phyloP scores from a whole-genome alignment of 2,888 invertebrate species.

The Stenchaetothrips biformis region DNA sequence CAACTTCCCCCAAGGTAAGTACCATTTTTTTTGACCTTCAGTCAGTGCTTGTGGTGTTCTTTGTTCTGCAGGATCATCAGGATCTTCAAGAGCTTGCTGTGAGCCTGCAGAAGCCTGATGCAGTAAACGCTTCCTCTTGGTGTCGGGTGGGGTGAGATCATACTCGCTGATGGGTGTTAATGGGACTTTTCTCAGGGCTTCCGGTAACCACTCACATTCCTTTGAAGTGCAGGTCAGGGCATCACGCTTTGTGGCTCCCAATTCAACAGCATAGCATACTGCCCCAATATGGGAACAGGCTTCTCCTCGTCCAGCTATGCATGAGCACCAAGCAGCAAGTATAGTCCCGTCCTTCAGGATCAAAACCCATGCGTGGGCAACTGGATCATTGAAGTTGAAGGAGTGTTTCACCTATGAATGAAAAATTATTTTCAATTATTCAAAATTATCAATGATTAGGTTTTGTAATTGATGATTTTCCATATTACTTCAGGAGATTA shows the following conservation, averaged over 20 bases:
- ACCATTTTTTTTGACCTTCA: neutral
- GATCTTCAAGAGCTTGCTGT: neutral
- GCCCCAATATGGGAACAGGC: neutral
- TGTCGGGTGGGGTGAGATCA: neutral
- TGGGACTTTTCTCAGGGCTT: neutral
- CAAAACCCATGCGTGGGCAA: neutral
- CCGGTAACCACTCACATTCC: neutral
- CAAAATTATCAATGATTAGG: neutral
- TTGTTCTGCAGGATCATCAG: neutral
- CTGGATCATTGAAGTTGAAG: neutral
- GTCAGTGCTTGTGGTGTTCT: neutral
- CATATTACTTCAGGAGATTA: neutral
- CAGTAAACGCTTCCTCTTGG: neutral
- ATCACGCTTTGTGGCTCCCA: neutral
- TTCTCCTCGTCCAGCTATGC: neutral
- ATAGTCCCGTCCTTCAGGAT: neutral
- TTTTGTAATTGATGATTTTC: neutral
- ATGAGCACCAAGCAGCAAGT: neutral
- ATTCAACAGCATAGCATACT: neutral
- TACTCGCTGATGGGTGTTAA: neutral
- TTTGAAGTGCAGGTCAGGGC: neutral
- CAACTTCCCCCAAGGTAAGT: neutral
- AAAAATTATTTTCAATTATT: neutral
- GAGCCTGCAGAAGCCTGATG: neutral
- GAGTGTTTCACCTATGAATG: neutral